These are phyloP conservation scores for Gambelia wislizenii DNA, from an alignment of 2,797 vertebrate genomes.

Conservation along the genomic window DNA sequence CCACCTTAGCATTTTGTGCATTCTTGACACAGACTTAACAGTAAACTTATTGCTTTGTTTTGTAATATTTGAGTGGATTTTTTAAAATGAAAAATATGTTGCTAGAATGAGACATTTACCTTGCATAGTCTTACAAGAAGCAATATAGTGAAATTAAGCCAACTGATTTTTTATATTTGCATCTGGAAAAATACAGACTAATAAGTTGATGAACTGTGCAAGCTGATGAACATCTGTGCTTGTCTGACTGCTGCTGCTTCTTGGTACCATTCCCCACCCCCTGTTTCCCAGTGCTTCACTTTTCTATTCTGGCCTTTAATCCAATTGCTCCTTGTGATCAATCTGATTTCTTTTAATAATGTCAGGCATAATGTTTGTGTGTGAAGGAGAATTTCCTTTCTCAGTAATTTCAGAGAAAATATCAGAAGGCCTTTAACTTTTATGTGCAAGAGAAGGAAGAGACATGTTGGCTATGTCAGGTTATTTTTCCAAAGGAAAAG, in stretches of 20 bases:
- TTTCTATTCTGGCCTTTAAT: no score
- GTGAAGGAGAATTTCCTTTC: no score
- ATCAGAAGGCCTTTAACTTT: no score
- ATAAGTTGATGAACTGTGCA: neutral
- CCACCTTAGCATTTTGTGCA: neutral
- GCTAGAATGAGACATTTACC: neutral
- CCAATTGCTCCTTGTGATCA: no score
- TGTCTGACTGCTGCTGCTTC: neutral
- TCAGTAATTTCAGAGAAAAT: no score
- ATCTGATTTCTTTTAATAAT: no score
- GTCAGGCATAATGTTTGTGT: no score
- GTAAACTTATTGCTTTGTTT: neutral
- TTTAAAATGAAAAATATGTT: neutral
- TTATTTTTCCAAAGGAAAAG: no score
- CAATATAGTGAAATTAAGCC: neutral
- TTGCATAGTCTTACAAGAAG: neutral
- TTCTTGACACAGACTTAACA: neutral
- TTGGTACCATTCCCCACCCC: no score
- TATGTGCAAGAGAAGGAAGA: no score
- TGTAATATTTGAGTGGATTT: slow-evolving; percentile 5
- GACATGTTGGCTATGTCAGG: no score
- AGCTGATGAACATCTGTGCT: no score
- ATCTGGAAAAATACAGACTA: neutral
- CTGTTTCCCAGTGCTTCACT: neutral
- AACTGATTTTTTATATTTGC: neutral